Base-by-base conservation (phyloP, 35 echinoderm and acorn worm species). In the Heliocidaris erythrogramma region DNA sequence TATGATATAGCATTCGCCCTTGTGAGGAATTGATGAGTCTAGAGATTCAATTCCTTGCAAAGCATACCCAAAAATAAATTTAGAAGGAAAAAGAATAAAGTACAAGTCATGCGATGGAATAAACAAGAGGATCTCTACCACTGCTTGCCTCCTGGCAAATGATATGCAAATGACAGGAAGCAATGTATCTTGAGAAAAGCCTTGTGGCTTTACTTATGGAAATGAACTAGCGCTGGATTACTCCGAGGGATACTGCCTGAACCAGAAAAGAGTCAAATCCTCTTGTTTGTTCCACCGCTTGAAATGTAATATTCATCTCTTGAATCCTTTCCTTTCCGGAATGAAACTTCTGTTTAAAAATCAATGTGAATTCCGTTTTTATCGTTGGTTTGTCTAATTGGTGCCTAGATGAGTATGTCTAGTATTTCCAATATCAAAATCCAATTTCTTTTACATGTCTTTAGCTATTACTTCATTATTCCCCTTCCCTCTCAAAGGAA, bases 291-390 rank as follows among this genome's bases (percentile, higher is more conserved):
- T 78, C 65, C 65, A 78, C 27, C 65, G 65, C 65, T 78, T 78
- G 65, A 78, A 78, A 78, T 78, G 65, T 78, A 78, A 78, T 78
- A 78, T 78, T 78, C 65, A 78, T 78, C 65, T 78, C 65, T 78
- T 78, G 65, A 78, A n/a, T 78, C 65, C 27, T 21, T 78, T 78
- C 18, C 35, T 78, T 78, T 78, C 65, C 65, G 65, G 65, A 78
- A n/a, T 78, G 27, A 24, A 27, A 24, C 27, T 42, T 3, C 35
- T 42, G 18, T 78, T n/a, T 56, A 13, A 56, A 56, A 56, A 56
- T 27, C 2, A 78, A 78, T 24, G 17, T 78, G 65, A 78, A 27
- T 78, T 78, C 65, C 5, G 7, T 78, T n/a, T 78, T 7, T 78
- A 27, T 78, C 27, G 4, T 6, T 78, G 24, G 7, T 78, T 78